Conservation (phyloP, 2,113 vertebrate genomes). For the Heloderma charlesbogerti region DNA sequence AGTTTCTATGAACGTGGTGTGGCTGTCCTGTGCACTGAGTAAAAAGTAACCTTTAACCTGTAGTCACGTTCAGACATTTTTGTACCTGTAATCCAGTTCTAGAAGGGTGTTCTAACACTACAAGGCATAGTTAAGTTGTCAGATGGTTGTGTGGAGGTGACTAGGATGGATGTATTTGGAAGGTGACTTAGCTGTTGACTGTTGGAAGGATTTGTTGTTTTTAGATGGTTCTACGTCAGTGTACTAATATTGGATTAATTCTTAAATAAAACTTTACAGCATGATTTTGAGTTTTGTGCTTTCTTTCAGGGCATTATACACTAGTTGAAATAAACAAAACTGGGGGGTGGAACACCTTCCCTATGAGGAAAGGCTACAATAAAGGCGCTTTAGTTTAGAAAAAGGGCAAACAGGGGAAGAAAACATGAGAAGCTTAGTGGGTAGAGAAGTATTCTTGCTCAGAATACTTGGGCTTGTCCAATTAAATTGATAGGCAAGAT, state of each 20-base stretch:
- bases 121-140: conserved; percentile 10
- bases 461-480: no score
- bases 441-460: no score
- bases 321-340: not conserved
- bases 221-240: conserved; percentile 11
- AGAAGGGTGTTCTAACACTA: conserved; percentile 30
- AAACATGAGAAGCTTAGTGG: no score
- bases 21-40: conserved; percentile 95
- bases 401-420: no score
- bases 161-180: not conserved
- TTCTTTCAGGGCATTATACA: not conserved
- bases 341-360: no score
- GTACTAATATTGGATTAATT: conserved; percentile 31
- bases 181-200: not conserved
- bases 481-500: no score
- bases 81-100: conserved; percentile 13
- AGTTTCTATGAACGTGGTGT: conserved; percentile 98
- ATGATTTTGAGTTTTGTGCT: not conserved
- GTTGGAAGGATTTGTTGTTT: not conserved
- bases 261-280: conserved; percentile 58
- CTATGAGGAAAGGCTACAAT: no score
- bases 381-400: no score
- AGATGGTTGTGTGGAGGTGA: conserved; percentile 46
- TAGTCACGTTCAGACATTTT: not conserved
- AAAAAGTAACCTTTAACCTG: conserved; percentile 50